Evolutionary conservation across 2,797 vertebrate species (phyloP).

Genomic region (Hoplostethus mediterraneus): DNA sequence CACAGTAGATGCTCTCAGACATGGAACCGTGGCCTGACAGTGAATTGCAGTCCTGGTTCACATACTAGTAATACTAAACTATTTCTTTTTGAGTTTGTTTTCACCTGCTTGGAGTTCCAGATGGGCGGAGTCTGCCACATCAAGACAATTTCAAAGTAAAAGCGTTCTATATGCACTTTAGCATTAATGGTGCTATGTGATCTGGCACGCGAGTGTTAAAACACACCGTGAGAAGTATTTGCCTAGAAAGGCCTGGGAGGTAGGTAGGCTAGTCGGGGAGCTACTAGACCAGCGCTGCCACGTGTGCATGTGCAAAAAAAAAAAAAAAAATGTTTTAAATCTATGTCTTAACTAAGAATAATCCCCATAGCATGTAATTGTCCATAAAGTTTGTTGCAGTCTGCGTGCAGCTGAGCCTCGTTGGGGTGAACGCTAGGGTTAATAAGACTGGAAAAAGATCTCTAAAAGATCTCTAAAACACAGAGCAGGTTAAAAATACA

Average conservation of each 20-base stretch:
- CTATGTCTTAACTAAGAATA: constrained; percentile 61
- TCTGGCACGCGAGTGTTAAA: neutral
- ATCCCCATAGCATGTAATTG: constrained; percentile 58
- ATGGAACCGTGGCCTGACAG: too few relatives aligned
- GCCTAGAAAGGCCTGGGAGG: constrained; percentile 8
- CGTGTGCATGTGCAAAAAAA: neutral
- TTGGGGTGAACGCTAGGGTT: constrained; percentile 62
- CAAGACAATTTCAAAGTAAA: neutral
- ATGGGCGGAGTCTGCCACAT: too few relatives aligned
- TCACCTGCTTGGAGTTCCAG: neutral
- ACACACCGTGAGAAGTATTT: constrained; percentile 8
- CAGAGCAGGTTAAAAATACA: constrained; percentile 73
- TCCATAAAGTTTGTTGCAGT: constrained; percentile 55
- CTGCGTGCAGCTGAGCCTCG: constrained; percentile 46
- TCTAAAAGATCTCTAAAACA: neutral
- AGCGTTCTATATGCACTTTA: neutral
- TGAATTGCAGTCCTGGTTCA: too few relatives aligned
- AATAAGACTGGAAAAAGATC: constrained; percentile 6
- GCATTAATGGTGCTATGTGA: neutral
- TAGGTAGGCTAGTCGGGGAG: constrained; percentile 32
- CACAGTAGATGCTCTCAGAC: too few relatives aligned
- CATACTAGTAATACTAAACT: too few relatives aligned
- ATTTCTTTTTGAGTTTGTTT: too few relatives aligned
- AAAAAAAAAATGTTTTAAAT: neutral
- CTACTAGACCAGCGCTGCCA: constrained; percentile 31